Conservation (phyloP, 2,888 invertebrate genomes). For the Colletes collaris region DNA sequence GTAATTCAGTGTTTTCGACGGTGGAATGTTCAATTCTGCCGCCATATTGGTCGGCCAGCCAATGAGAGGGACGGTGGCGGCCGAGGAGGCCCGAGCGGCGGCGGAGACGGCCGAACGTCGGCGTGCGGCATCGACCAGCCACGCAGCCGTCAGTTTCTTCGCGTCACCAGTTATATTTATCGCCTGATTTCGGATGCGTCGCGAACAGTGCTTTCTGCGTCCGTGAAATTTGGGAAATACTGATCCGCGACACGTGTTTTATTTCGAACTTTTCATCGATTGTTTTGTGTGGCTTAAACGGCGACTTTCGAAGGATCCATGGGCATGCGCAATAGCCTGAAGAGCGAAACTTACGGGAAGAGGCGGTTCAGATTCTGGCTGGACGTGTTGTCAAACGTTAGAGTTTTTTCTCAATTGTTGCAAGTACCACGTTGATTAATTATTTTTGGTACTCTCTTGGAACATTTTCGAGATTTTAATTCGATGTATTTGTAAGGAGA, state of each 20-base stretch:
- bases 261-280: too few species aligned
- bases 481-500: too few species aligned
- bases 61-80: background rate
- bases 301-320: constrained; percentile 15
- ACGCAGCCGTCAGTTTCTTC: constrained; percentile 33
- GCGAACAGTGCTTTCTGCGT: background rate
- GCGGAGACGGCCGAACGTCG: constrained; percentile 43
- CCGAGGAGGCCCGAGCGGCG: constrained; percentile 27
- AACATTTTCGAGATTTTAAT: too few species aligned
- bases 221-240: background rate
- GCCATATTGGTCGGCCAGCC: too few species aligned
- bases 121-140: constrained; percentile 51
- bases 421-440: too few species aligned
- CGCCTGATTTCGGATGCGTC: background rate
- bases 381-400: constrained; percentile 29
- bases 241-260: background rate
- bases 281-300: background rate
- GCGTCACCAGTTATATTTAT: constrained; percentile 31
- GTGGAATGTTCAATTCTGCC: too few species aligned
- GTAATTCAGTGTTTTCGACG: too few species aligned
- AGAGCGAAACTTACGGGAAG: constrained; percentile 32
- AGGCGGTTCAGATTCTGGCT: constrained; percentile 27
- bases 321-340: constrained; percentile 55
- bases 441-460: too few species aligned
- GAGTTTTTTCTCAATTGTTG: background rate